Percentiles rank a stretch among this genome's conserved stretches.
These are phyloP conservation scores for Phania funesta DNA, from an alignment of 2,888 invertebrate genomes.

Conservation along the genomic window DNA sequence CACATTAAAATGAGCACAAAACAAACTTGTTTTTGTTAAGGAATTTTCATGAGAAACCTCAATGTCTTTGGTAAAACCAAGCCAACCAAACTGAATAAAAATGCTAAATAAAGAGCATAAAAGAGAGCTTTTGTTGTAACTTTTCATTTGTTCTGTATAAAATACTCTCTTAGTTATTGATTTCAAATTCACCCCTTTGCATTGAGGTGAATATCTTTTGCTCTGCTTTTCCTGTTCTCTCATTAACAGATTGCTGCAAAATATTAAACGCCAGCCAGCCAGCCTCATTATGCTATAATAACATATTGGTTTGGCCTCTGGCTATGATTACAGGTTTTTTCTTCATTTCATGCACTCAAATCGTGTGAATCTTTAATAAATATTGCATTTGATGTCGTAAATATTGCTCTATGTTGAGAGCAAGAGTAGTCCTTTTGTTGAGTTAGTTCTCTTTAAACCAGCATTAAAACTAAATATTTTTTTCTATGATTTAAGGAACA, in stretches of 20 bases:
- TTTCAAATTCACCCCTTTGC: background rate
- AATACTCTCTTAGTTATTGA: conserved; percentile 1
- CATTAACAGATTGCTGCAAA: background rate
- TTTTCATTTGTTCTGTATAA: background rate
- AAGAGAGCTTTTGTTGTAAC: background rate
- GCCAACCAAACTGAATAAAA: background rate
- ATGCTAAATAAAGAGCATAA: background rate
- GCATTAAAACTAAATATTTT: background rate
- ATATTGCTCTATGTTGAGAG: background rate
- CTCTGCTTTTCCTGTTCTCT: background rate
- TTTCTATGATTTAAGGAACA: conserved; percentile 8
- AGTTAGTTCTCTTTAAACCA: conserved; percentile 9
- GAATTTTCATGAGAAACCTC: conserved; percentile 54
- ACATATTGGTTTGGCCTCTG: conserved; percentile 58
- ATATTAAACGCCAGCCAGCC: background rate
- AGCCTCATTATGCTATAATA: background rate
- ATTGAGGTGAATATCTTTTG: background rate
- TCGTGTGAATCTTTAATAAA: conserved; percentile 34
- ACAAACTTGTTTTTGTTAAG: conserved; percentile 54
- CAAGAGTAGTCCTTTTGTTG: conserved; percentile 7
- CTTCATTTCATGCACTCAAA: conserved; percentile 35
- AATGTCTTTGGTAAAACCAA: conserved; percentile 26
- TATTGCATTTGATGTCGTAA: conserved; percentile 4
- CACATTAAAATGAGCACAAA: conserved; percentile 66
- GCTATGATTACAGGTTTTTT: conserved; percentile 62